Conservation (phyloP, 2,113 vertebrate genomes). For the Oreochromis spilurus region DNA sequence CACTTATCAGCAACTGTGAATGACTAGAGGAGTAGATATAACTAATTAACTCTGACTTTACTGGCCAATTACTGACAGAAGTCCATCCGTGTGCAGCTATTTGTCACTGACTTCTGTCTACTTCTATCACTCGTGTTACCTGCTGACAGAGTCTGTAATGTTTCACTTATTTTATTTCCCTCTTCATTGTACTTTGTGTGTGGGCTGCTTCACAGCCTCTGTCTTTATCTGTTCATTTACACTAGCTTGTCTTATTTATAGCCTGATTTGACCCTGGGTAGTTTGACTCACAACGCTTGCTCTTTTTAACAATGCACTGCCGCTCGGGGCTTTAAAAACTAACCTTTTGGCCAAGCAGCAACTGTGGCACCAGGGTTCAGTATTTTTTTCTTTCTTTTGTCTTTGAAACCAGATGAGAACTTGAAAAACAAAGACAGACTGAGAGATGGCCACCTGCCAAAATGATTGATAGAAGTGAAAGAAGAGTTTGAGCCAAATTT, state of each 20-base stretch:
- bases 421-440: background rate
- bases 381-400: background rate
- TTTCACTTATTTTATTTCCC: background rate
- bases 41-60: background rate
- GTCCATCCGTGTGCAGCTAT: background rate
- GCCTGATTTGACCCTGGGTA: slow-evolving; percentile 8
- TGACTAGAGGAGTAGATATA: background rate
- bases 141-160: background rate
- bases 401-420: background rate
- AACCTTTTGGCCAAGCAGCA: slow-evolving; percentile 8
- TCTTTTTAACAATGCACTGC: slow-evolving; percentile 27
- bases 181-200: background rate
- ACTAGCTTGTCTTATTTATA: slow-evolving; percentile 23
- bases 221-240: slow-evolving; percentile 2
- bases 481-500: background rate
- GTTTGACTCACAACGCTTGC: slow-evolving; percentile 25
- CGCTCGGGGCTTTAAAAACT: background rate
- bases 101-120: background rate
- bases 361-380: background rate
- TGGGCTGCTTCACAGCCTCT: background rate
- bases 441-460: background rate
- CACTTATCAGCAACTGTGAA: background rate
- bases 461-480: background rate
- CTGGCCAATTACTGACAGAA: background rate
- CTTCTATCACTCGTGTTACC: background rate